Evolutionary conservation across 2,888 invertebrate species (phyloP).

Genomic region (Nephrocerus scutellatus): DNA sequence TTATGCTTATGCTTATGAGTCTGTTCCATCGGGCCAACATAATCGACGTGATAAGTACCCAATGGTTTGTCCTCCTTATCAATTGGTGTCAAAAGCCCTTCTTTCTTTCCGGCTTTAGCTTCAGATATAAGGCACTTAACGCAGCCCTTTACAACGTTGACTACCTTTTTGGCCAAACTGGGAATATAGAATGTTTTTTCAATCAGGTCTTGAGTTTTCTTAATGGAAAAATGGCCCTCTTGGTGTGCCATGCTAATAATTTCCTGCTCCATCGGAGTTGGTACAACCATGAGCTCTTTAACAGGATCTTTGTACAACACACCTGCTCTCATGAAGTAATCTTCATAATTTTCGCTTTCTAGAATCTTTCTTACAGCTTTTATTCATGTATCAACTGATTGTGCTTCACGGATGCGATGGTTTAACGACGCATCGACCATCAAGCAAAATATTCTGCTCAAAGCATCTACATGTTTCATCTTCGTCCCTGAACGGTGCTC

Average conservation of each 20-base stretch:
- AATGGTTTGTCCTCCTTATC: conserved; percentile 6
- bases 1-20: too few species aligned
- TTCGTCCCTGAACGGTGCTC: conserved; percentile 13
- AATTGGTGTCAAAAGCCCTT: conserved; percentile 24
- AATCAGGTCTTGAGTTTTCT: conserved; percentile 28
- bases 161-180: conserved; percentile 8
- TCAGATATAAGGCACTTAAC: conserved; percentile 17
- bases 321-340: conserved; percentile 7
- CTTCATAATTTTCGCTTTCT: conserved; percentile 7
- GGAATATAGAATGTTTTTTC: conserved; percentile 29
- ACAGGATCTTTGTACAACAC: conserved; percentile 10
- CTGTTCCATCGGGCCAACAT: conserved; percentile 33
- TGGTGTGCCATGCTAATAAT: conserved; percentile 35
- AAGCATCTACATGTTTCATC: conserved; percentile 21
- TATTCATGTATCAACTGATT: not conserved
- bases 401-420: conserved; percentile 1
- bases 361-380: conserved; percentile 6
- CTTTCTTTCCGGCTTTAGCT: conserved; percentile 32
- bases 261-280: conserved; percentile 30
- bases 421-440: conserved; percentile 5
- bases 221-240: conserved; percentile 35
- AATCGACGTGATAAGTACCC: conserved; percentile 33
- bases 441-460: conserved; percentile 15
- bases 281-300: conserved; percentile 27
- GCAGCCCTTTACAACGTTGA: conserved; percentile 12